Conservation (phyloP, 2,888 invertebrate species). For the Drosophila leonis region DNA sequence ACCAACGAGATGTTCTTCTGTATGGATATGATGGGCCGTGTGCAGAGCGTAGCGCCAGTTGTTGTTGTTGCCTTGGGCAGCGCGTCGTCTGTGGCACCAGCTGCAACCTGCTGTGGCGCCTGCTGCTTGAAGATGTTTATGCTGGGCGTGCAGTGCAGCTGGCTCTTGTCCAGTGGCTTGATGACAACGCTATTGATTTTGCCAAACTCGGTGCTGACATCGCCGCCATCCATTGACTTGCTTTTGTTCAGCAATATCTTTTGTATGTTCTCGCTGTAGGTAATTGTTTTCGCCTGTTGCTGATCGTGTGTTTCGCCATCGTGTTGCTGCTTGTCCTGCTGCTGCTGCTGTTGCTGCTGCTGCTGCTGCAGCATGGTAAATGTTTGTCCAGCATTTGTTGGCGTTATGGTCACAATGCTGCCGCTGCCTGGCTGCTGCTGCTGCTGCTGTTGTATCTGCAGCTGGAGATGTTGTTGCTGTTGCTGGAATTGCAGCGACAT, state of each 20-base stretch:
- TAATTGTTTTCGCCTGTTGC: constrained; percentile 54
- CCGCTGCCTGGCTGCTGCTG: constrained; percentile 83
- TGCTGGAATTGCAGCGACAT: constrained; percentile 78
- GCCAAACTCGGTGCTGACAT: constrained; percentile 48
- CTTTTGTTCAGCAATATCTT: constrained; percentile 69
- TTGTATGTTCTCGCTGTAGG: constrained; percentile 68
- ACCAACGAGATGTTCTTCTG: constrained; percentile 76
- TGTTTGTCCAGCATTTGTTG: constrained; percentile 71
- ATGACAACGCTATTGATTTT: constrained; percentile 70
- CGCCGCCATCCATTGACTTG: constrained; percentile 53
- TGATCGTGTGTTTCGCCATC: constrained; percentile 30
- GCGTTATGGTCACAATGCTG: constrained; percentile 85
- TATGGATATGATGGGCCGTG: constrained; percentile 69
- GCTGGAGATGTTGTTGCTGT: constrained; percentile 48
- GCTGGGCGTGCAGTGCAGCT: constrained; percentile 60
- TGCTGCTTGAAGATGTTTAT: constrained; percentile 84
- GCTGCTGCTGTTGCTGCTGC: constrained; percentile 34
- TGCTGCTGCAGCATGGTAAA: constrained; percentile 49
- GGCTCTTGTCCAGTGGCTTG: constrained; percentile 62
- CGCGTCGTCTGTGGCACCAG: constrained; percentile 85
- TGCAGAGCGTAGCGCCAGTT: constrained; percentile 46
- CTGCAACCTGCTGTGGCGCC: constrained; percentile 85
- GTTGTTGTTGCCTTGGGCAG: constrained; percentile 42
- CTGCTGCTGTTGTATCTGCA: constrained; percentile 46
- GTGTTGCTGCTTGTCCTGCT: constrained; percentile 28